These are phyloP conservation scores for Gorsachius magnificus DNA, from an alignment of 2,797 vertebrate genomes.

Conservation along the genomic window DNA sequence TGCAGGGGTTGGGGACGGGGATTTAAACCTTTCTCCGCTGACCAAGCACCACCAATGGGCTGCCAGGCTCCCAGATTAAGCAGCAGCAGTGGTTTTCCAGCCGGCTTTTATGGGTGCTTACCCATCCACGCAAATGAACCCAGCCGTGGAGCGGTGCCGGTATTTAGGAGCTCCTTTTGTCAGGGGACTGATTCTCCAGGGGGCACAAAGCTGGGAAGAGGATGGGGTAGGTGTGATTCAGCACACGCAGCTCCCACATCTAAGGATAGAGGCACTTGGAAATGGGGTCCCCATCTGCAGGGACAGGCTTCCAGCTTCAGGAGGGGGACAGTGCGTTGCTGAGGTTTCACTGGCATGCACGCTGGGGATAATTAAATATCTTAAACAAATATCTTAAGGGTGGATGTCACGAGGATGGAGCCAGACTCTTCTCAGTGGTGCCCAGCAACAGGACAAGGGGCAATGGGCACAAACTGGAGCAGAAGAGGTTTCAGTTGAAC, in stretches of 20 bases:
- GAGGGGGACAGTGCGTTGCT: neutral
- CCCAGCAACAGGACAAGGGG: no score
- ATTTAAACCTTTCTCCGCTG: neutral
- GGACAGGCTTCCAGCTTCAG: neutral
- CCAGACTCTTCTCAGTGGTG: no score
- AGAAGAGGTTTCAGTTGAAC: no score
- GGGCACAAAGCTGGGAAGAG: neutral
- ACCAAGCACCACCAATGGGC: neutral
- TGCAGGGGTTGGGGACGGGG: neutral
- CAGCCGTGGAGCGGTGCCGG: slow-evolving; percentile 72
- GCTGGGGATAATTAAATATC: no score
- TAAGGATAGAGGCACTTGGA: neutral
- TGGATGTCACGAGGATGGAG: no score
- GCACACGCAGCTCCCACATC: neutral
- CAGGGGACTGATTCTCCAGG: slow-evolving; percentile 9
- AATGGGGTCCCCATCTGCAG: neutral
- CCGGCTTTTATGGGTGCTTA: slow-evolving; percentile 84
- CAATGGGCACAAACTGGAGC: no score
- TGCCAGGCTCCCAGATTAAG: slow-evolving; percentile 23
- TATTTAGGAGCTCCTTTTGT: slow-evolving; percentile 74
- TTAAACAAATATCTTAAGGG: no score
- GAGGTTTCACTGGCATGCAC: neutral
- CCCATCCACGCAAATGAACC: slow-evolving; percentile 80
- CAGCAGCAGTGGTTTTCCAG: slow-evolving; percentile 35
- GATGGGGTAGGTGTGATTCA: neutral